phyloP scores from a whole-genome alignment of 2,797 vertebrate species.

The Bradypus variegatus region DNA sequence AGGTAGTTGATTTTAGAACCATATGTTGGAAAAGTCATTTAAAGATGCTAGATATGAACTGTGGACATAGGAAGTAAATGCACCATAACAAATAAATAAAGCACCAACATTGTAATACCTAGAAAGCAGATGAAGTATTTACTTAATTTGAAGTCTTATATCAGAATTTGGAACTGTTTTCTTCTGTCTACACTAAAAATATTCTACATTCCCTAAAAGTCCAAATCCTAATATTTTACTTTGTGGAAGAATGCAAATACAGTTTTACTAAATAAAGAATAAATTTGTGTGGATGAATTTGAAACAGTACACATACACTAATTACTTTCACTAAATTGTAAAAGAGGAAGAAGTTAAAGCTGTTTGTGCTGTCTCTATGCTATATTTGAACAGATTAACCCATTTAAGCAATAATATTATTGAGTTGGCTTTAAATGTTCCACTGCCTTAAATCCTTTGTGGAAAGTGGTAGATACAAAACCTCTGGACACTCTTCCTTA shows the following conservation, averaged over 20 bases:
- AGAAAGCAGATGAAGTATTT: background rate
- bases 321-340: background rate
- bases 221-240: background rate
- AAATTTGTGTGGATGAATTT: slow-evolving; percentile 3
- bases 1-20: background rate
- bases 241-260: background rate
- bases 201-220: background rate
- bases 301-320: background rate
- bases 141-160: background rate
- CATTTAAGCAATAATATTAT: background rate
- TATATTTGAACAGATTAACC: background rate
- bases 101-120: background rate
- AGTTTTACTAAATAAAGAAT: background rate
- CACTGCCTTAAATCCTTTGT: background rate
- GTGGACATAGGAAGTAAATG: background rate
- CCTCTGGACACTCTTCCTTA: background rate
- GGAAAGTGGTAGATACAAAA: background rate
- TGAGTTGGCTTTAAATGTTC: background rate
- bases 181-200: slow-evolving; percentile 19
- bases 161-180: background rate
- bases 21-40: background rate
- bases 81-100: background rate
- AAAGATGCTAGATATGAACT: background rate
- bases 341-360: background rate
- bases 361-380: background rate